Percentiles rank a stretch among this genome's conserved stretches.
Evolutionary conservation across 2,113 vertebrate genomes (phyloP).

Genomic region (Oncorhynchus kisutch): DNA sequence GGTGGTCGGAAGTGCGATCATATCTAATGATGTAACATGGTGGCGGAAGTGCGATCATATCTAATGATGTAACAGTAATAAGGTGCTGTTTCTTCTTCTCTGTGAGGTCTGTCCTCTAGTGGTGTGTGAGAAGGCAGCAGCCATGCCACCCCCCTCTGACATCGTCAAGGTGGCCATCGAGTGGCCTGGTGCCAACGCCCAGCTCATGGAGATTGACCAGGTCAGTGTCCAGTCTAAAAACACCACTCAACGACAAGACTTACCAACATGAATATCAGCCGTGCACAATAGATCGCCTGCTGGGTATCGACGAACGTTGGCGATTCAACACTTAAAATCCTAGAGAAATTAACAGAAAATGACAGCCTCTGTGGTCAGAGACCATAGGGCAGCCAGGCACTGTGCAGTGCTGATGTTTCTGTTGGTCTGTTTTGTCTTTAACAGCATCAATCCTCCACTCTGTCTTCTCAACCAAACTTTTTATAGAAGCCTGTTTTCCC

Average conservation of each 20-base stretch:
- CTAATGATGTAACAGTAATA: no score
- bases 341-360: no score
- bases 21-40: no score
- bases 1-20: no score
- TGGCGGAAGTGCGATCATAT: no score
- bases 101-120: conserved; percentile 23
- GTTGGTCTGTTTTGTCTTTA: background rate
- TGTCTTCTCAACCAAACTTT: background rate
- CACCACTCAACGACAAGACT: background rate
- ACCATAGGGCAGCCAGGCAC: conserved; percentile 97
- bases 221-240: conserved; percentile 70
- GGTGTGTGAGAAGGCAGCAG: conserved; percentile 30
- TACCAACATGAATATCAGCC: background rate
- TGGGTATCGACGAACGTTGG: no score
- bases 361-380: conserved; percentile 86
- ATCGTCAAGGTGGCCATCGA: conserved; percentile 98
- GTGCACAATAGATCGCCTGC: no score
- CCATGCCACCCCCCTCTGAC: conserved; percentile 92
- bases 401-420: no score
- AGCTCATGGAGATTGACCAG: conserved; percentile 98
- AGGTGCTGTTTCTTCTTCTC: no score
- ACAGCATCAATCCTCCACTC: background rate
- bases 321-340: no score
- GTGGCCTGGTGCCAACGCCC: conserved; percentile 96
- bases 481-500: background rate